Evolutionary conservation across 2,797 vertebrate genomes (phyloP).

Genomic region (Pipistrellus pipistrellus): DNA sequence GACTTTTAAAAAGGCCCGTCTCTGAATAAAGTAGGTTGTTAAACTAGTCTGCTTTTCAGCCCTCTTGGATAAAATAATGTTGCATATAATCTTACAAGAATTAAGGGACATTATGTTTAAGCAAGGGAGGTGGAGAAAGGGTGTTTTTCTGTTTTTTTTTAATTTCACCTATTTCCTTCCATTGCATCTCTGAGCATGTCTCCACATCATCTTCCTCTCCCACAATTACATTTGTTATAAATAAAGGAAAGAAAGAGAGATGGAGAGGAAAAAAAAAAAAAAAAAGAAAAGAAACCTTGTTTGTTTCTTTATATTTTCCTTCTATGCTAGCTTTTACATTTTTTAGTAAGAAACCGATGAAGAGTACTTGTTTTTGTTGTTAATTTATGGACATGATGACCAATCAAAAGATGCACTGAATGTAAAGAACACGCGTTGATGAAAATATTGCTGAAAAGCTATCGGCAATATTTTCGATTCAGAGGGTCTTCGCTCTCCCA

Average conservation of each 20-base stretch:
- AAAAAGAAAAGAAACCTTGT: not conserved
- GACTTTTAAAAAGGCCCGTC: constrained; percentile 21
- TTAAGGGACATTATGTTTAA: not conserved
- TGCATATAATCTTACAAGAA: not conserved
- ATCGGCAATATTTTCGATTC: not conserved
- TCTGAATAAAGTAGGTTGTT: constrained; percentile 33
- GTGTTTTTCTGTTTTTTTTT: not conserved
- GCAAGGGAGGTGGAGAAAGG: not conserved
- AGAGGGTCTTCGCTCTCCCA: not conserved
- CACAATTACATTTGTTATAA: constrained; percentile 19
- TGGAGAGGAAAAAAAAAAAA: not conserved
- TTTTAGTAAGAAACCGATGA: not conserved
- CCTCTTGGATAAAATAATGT: not conserved
- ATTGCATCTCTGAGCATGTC: constrained; percentile 17
- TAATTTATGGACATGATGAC: constrained; percentile 10
- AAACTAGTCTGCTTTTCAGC: not conserved
- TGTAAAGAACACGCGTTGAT: not conserved
- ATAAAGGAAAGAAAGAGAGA: not conserved
- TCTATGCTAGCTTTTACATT: not conserved
- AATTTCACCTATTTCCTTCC: not conserved
- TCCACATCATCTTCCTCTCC: constrained; percentile 29
- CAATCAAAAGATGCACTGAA: not conserved
- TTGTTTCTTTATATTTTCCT: constrained; percentile 20
- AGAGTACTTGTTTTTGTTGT: constrained; percentile 10
- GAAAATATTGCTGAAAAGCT: constrained; percentile 24